Evolutionary conservation across 2,113 vertebrate genomes (phyloP).

Genomic region (Platichthys stellatus): DNA sequence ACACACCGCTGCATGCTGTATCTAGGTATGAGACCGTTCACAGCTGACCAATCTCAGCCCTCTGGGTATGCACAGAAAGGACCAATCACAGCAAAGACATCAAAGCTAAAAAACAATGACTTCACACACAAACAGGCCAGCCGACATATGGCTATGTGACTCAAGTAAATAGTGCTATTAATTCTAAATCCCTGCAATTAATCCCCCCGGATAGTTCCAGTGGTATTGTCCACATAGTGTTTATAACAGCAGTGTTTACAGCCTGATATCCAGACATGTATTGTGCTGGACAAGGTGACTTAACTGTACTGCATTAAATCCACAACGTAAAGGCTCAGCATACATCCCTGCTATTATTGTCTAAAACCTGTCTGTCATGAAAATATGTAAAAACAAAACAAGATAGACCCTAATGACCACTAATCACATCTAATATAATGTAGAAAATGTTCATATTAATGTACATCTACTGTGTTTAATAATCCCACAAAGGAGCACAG

Average conservation of each 20-base stretch:
- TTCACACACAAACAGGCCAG: slow-evolving; percentile 50
- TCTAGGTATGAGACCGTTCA: slow-evolving; percentile 25
- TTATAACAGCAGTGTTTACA: slow-evolving; percentile 35
- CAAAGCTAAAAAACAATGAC: slow-evolving; percentile 37
- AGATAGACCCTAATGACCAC: not conserved
- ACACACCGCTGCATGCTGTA: slow-evolving; percentile 1
- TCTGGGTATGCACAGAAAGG: slow-evolving; percentile 14
- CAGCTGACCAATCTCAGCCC: slow-evolving; percentile 34
- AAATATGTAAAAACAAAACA: not conserved
- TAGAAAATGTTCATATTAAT: not conserved
- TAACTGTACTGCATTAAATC: not conserved
- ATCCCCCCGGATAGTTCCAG: slow-evolving; percentile 36
- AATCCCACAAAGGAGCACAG: not conserved
- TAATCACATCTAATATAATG: not conserved
- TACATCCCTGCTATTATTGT: not conserved
- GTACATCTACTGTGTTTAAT: not conserved
- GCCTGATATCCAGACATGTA: slow-evolving; percentile 29
- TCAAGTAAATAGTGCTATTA: slow-evolving; percentile 62
- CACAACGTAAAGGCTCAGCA: not conserved
- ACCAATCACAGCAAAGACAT: slow-evolving; percentile 42
- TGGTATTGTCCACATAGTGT: slow-evolving; percentile 32
- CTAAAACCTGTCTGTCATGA: not conserved
- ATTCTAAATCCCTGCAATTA: slow-evolving; percentile 64
- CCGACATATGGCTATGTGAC: slow-evolving; percentile 58
- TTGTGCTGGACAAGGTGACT: not conserved